Conservation (phyloP, 2,888 invertebrate genomes). For the Aspidapion aeneum region DNA sequence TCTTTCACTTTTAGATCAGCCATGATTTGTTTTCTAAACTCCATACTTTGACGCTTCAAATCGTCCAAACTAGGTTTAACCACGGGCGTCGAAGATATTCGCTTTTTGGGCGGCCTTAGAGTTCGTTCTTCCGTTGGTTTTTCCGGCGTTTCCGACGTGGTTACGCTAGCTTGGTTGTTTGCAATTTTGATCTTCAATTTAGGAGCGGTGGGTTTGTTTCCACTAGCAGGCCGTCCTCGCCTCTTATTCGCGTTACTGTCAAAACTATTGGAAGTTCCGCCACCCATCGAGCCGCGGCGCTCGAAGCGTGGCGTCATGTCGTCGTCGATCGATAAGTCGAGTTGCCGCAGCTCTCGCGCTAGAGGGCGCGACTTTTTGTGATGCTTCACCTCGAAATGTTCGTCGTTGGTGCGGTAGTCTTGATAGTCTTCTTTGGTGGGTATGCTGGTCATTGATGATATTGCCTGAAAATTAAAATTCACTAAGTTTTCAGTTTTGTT, state of each 20-base stretch:
- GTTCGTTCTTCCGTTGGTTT: slow-evolving; percentile 48
- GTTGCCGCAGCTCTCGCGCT: slow-evolving; percentile 60
- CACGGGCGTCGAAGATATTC: slow-evolving; percentile 52
- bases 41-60: slow-evolving; percentile 81
- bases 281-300: slow-evolving; percentile 46
- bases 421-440: slow-evolving; percentile 84
- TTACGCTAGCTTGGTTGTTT: slow-evolving; percentile 50
- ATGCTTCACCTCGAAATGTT: slow-evolving; percentile 62
- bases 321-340: slow-evolving; percentile 59
- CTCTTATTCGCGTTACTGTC: slow-evolving; percentile 40
- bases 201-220: slow-evolving; percentile 33
- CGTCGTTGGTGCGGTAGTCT: slow-evolving; percentile 48
- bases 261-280: slow-evolving; percentile 35
- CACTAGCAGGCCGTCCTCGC: slow-evolving; percentile 45
- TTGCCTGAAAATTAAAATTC: slow-evolving; percentile 37
- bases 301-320: slow-evolving; percentile 50
- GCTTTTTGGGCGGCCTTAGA: slow-evolving; percentile 79
- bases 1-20: slow-evolving; percentile 72
- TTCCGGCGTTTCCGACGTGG: slow-evolving; percentile 42
- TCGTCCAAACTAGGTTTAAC: slow-evolving; percentile 75
- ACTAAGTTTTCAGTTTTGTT: too few relatives aligned
- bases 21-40: slow-evolving; percentile 79
- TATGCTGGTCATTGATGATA: slow-evolving; percentile 84
- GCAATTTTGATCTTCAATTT: slow-evolving; percentile 72
- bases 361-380: slow-evolving; percentile 53